Evolutionary conservation across 1,140 invertebrate genomes (phyloP), one percentile per base, ranked within the genome.

Genomic region (Hetaerina americana): DNA sequence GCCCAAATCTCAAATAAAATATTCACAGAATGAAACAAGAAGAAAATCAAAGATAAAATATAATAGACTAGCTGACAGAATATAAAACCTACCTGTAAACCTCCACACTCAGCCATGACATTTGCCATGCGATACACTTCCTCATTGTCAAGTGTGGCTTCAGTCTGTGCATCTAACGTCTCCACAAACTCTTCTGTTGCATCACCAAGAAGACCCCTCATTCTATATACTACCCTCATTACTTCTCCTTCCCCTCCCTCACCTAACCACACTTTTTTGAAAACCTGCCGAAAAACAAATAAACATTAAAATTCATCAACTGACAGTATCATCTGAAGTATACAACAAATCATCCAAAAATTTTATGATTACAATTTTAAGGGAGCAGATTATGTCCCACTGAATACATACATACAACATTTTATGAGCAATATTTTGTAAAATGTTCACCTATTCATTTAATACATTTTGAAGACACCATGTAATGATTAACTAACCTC

Each of bases 171-270:
- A 68, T 92, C 94, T 24, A 99, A 82, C 2, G 92, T 95, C 82
- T 98, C 96, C 15, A 99, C 93, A 82, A 99, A 98, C 81, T 98
- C 96, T 79, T 98, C 97, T 0, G 97, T 99, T 0, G 97, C 96
- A 83, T 99, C 97, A 10, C 97, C 97, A 5, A 98, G 86, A 26
- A 99, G 81, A 3, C 97, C 97, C 74, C 96, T 85, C 95, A 99
- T 98, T 68, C 97, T 88, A 81, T 99, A 99, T n/a, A 99, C 91
- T 6, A 99, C 91, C n/a, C 95, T 87, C 97, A 99, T 99, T 0
- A 94, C 91, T 77, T 96, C 94, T 49, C 90, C 89, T 71, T 95
- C 92, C 5, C 89, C 91, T 31, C 91, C 91, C 74, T 93, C 92
- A 10, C 90, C 86, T 8, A 95, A 83, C 94, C 95, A 97, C 26